Base-by-base conservation (phyloP, 2,888 invertebrate species). In the Ferrisia virgata region DNA sequence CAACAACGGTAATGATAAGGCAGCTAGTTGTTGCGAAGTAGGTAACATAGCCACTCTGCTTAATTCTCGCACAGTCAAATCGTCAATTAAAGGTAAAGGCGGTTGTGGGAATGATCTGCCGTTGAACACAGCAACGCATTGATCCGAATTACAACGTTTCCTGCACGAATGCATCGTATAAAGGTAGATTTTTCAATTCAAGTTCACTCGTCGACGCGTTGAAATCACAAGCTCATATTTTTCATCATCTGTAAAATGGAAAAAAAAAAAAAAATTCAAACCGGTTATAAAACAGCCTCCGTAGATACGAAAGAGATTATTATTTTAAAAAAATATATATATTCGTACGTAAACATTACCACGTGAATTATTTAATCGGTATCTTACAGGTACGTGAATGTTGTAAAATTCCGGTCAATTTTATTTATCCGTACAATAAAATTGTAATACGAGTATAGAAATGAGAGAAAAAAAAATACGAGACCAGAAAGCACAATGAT, bases 1-100 rank as follows among this genome's bases (percentile, higher is more conserved):
- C 82, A 85, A 43, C 31, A 85, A 76, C 8, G 85, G 85, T 18
- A 85, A 79, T 9, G 84, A 79, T 39, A 79, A 43, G 4, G 84
- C 83, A 11, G 83, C 83, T 36, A 84, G 58, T 31, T 84, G 78
- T 36, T 79, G 79, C 18, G 84, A 78, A 6, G 84, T 47, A n/a
- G 84, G 84, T 79, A 84, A 18, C 58, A 58, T 84, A 2, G 78
- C 84, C 22, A 84, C 39, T 22, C 84, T 78, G 1, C 79, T 47
- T 22, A 84, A 39, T 33, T 84, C 84, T 1, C 78, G 28, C 58
- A 58, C 36, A 1, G 53, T 53, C 22, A 79, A 40, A 18, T 83
- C 85, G 47, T 53, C 69, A 39, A 39, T 22, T 36, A 76, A 72
- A n/a, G 84, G 64, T 25, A 79, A 28, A 22, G 43, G 31, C 6